Evolutionary conservation across 2,888 invertebrate species (phyloP), one percentile per base, ranked within the genome.

Genomic region (Agapostemon virescens): DNA sequence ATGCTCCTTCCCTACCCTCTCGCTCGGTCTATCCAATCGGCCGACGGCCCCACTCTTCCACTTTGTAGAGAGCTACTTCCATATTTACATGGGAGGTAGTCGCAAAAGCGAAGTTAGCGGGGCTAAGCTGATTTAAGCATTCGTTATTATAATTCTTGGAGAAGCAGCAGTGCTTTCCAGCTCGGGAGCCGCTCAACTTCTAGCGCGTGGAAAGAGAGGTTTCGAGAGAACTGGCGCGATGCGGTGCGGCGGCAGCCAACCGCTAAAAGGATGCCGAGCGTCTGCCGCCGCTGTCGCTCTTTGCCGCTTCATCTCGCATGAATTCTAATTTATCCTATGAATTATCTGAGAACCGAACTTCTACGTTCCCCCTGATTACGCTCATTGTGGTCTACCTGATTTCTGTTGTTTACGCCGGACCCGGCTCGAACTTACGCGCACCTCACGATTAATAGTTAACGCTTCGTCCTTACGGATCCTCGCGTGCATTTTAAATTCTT

Each of bases 71-170:
- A 89, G 90, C 90, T 89, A 90, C 91, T 92, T 91, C 89, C 90
- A 92, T 92, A 91, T 92, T 92, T 91, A 92, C 92, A 90, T 88
- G 90, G 86, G 87, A 86, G 88, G 88, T 88, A 88, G 89, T 90
- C 89, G 90, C 91, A 88, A 90, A 89, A 91, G 90, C 89, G 86
- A 91, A 92, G 91, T 92, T 92, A 87, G 90, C 85, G 89, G 89
- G 88, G 90, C 90, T 91, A 92, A 92, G 92, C 92, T 91, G 92
- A 92, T 92, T 92, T 92, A 89, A 90, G 90, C 91, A 91, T 92
- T 92, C 91, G 92, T 91, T 92, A 91, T 92, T 92, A 92, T 92
- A 92, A 92, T 91, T 91, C 92, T 90, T 89, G 89, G 90, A 75
- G 85, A 89, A 90, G 89, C 86, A 86, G 64, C 72, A 75, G 80